phyloP scores from a whole-genome alignment of 2,113 vertebrate species.

The Columba janthina region DNA sequence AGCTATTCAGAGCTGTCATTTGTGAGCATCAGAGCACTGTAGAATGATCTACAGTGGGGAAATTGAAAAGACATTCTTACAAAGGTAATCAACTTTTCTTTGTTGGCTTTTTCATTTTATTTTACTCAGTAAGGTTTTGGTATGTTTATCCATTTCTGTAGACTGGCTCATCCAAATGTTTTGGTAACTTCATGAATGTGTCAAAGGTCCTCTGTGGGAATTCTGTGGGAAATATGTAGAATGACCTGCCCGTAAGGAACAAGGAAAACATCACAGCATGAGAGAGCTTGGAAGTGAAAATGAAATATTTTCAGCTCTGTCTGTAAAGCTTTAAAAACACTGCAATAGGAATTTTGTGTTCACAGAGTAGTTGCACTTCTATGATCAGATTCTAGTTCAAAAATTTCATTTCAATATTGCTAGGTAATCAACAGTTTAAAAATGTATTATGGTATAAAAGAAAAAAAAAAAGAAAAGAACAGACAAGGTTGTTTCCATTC shows the following conservation, averaged over 20 bases:
- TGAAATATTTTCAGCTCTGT: conserved; percentile 67
- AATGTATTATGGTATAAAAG: neutral
- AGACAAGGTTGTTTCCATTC: neutral
- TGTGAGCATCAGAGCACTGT: neutral
- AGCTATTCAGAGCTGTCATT: neutral
- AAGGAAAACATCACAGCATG: conserved; percentile 79
- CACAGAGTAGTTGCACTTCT: conserved; percentile 3
- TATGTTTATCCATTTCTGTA: conserved; percentile 66
- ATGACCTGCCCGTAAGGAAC: conserved; percentile 73
- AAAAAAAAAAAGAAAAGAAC: neutral
- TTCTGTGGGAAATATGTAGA: conserved; percentile 80
- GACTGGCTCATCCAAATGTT: conserved; percentile 74
- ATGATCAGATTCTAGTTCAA: neutral
- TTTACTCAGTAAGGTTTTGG: conserved; percentile 60
- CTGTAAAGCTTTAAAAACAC: conserved; percentile 43
- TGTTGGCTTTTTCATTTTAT: conserved; percentile 49
- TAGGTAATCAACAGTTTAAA: conserved; percentile 17
- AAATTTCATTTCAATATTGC: conserved; percentile 8
- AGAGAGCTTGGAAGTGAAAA: conserved; percentile 62
- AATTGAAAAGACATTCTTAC: conserved; percentile 29
- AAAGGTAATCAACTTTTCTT: conserved; percentile 41
- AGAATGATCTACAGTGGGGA: conserved; percentile 6
- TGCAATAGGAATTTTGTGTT: conserved; percentile 27
- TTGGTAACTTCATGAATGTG: conserved; percentile 69
- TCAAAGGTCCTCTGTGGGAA: conserved; percentile 81